Evolutionary conservation across 2,113 vertebrate species (phyloP), one percentile per base, ranked within the genome.

Genomic region (Orientallactaga bullata): DNA sequence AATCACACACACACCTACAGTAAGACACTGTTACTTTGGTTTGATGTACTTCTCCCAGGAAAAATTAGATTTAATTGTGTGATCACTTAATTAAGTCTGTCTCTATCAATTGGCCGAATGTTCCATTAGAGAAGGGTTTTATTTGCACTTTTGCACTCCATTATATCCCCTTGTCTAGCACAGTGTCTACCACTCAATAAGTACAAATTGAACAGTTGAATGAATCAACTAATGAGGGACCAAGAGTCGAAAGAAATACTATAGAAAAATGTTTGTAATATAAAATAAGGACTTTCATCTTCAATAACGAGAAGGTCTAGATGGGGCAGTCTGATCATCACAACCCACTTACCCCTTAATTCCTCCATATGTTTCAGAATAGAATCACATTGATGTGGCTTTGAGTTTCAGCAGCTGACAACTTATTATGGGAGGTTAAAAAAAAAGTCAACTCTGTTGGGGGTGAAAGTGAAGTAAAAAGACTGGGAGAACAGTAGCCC

Each of bases 31-130:
- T 80, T 78, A 60, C 82, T 80, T 90, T 84, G 23, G 47, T 91
- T 66, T 24, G 71, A 94, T 47, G n/a, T 18, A 93, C 74, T 85
- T 79, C 35, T 83, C 69, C 85, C 65, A 12, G 11, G 79, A 96
- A 88, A 71, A 80, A 74, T 76, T 92, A 76, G 85, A 80, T 91
- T 94, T 93, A 97, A 95, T 91, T 96, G 79, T 96, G 90, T 94
- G 90, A 94, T 96, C 58, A 7, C 72, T 97, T 97, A 96, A 97
- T 96, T 97, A 95, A 92, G 78, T 71, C 88, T 81, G 42, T 80
- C 82, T 91, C 71, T 88, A 69, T 91, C 90, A 65, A 60, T 71
- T 78, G 60, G 55, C 51, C 37, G 55, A 81, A 92, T 85, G 71
- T 94, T 94, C 65, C 60, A 86, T 72, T 89, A 95, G 82, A 80